phyloP scores from a whole-genome alignment of 1,140 invertebrate species.

The Neelides sp. region DNA sequence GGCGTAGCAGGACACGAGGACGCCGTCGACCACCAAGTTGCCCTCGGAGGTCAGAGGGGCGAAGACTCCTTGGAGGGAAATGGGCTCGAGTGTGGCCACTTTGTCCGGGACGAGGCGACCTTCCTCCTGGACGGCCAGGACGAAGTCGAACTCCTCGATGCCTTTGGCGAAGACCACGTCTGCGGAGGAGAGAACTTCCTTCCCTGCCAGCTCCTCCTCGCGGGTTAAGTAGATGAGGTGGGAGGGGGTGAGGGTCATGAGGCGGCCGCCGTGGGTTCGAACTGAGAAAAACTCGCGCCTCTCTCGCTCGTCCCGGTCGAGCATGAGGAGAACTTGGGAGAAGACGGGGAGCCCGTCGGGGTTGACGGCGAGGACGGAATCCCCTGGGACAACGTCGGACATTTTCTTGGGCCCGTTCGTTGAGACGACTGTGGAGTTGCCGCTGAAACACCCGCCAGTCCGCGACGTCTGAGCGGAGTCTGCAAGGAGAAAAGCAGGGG shows the following conservation, averaged over 20 bases:
- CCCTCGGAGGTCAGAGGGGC: slow-evolving; percentile 80
- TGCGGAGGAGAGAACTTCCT: neutral
- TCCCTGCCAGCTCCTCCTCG: slow-evolving; percentile 2
- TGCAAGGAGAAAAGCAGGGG: slow-evolving; percentile 44
- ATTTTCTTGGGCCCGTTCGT: slow-evolving; percentile 42
- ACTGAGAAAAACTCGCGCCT: slow-evolving; percentile 57
- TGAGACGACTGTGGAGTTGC: slow-evolving; percentile 47
- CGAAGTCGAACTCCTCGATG: slow-evolving; percentile 38
- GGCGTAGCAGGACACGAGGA: slow-evolving; percentile 89
- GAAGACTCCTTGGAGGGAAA: slow-evolving; percentile 57
- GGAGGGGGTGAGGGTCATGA: slow-evolving; percentile 65
- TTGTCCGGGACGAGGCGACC: slow-evolving; percentile 42
- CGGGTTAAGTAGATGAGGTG: slow-evolving; percentile 54
- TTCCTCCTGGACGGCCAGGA: slow-evolving; percentile 33
- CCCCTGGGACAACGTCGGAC: slow-evolving; percentile 58
- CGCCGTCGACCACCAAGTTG: slow-evolving; percentile 76
- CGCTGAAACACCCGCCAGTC: slow-evolving; percentile 66
- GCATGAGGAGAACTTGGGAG: slow-evolving; percentile 77
- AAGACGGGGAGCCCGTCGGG: slow-evolving; percentile 51
- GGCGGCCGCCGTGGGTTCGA: slow-evolving; percentile 51
- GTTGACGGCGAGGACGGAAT: slow-evolving; percentile 63
- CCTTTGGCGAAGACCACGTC: slow-evolving; percentile 38
- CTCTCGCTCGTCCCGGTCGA: slow-evolving; percentile 60
- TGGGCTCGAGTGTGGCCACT: slow-evolving; percentile 47
- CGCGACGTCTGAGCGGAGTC: slow-evolving; percentile 78